These are phyloP conservation scores for Cerceris rybyensis DNA, from an alignment of 2,888 invertebrate genomes.

Conservation along the genomic window DNA sequence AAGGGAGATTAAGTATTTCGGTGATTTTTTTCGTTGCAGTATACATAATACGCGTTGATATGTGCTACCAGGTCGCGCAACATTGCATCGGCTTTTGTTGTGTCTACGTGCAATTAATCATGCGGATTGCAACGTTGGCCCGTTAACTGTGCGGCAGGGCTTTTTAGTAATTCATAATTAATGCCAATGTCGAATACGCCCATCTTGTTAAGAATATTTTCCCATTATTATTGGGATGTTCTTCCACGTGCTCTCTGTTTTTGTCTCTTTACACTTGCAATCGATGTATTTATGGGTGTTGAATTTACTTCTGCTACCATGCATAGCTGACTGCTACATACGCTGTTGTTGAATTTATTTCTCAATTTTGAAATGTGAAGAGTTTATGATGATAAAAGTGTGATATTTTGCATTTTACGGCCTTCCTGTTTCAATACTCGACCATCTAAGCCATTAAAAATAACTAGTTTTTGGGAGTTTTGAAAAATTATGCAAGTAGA, in stretches of 20 bases:
- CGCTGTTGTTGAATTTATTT: too few species aligned
- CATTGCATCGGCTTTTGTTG: slow-evolving; percentile 46
- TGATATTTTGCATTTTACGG: too few species aligned
- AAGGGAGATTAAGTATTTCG: background rate
- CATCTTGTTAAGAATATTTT: background rate
- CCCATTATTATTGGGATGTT: slow-evolving; percentile 4
- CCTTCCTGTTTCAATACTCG: too few species aligned
- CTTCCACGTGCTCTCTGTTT: background rate
- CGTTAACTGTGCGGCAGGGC: slow-evolving; percentile 3
- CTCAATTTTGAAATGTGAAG: too few species aligned
- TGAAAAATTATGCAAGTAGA: too few species aligned
- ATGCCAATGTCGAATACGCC: slow-evolving; percentile 33
- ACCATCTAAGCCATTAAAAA: too few species aligned
- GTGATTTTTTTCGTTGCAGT: background rate
- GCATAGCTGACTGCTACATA: too few species aligned
- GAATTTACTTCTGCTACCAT: too few species aligned
- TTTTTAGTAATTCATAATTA: slow-evolving; percentile 56
- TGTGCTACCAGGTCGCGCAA: background rate
- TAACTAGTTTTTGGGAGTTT: too few species aligned
- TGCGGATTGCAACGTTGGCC: slow-evolving; percentile 25
- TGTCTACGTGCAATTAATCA: slow-evolving; percentile 50
- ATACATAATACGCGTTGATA: background rate
- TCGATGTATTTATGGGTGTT: background rate
- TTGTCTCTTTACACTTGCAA: background rate
- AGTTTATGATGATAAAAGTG: too few species aligned